A percentile compares a stretch with the other conserved stretches of the same genome.
These are phyloP conservation scores for Okapia johnstoni DNA, from an alignment of 2,113 vertebrate species.

Conservation along the genomic window DNA sequence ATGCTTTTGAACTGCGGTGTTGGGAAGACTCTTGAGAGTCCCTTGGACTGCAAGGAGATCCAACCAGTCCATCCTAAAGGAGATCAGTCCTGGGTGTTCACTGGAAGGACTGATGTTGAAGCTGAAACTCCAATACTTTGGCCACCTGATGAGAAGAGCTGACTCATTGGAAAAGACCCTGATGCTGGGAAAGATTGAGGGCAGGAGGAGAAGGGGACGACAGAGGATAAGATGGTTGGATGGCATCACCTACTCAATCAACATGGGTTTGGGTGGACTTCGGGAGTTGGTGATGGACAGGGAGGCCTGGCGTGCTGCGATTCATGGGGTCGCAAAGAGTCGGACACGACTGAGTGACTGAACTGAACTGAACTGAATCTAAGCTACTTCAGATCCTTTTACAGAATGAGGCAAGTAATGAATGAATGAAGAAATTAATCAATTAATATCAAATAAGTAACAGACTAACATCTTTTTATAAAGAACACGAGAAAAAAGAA, in stretches of 20 bases:
- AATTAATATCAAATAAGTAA: not conserved
- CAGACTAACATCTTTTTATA: not conserved
- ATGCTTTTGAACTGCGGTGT: not conserved
- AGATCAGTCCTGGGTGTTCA: not conserved
- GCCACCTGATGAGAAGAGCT: not conserved
- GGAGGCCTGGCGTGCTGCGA: fast-evolving
- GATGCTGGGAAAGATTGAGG: not conserved
- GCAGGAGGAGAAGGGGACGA: not conserved
- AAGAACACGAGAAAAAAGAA: not conserved
- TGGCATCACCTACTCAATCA: not conserved
- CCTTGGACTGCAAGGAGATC: not conserved
- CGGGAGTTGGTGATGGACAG: not conserved
- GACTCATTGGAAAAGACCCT: not conserved
- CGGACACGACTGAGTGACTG: fast-evolving
- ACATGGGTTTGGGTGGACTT: not conserved
- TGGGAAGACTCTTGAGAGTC: not conserved
- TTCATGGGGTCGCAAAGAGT: not conserved
- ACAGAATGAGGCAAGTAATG: not conserved
- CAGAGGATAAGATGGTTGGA: not conserved
- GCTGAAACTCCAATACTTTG: not conserved
- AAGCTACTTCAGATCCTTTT: not conserved
- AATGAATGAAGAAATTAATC: not conserved
- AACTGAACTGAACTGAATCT: not conserved
- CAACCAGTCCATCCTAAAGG: not conserved
- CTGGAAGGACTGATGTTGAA: not conserved